Evolutionary conservation across 1,140 invertebrate species (phyloP), one percentile per base, ranked within the genome.

Genomic region (Meteorus sp.): DNA sequence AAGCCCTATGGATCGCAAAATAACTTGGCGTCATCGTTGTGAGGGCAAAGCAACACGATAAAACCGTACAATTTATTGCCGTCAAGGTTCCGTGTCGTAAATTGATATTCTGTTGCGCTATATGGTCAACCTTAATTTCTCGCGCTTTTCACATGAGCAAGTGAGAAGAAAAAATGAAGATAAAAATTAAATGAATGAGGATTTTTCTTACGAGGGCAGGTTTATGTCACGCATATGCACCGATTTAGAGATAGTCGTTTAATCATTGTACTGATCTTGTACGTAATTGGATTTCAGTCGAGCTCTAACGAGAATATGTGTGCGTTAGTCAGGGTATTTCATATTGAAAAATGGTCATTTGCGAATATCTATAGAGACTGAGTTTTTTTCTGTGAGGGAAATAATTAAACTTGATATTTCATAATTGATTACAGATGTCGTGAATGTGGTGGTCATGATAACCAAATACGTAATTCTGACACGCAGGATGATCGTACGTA

Each of bases 61-160:
- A 60, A 52, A 60, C 52, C 52, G 48, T 50, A 11, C 50, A 35
- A 60, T 60, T 60, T 60, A 60, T 60, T 44, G 52, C 35, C 35
- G 35, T 54, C 45, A 22, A 15, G 33, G 13, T 53, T 13, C 37
- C 37, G 23, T 50, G 44, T 56, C 35, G 33, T 35, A 54, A 60
- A 60, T 60, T 56, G 52, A 60, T 60, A 55, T 55, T 60, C 50
- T 45, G 53, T 48, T 41, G 29, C 29, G 37, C 41, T 29, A 29
- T 37, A 33, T 11, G 33, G n/a, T n/a, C 37, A 20, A 41, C 33
- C 35, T 53, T 35, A 53, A 53, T 53, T 39, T 23, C 9, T 22
- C 37, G 23, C 23, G 11, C 37, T 35, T 53, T 41, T 37, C 33
- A 37, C 19, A 19, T 13, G 29, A 33, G 29, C 13, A 2, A 41